Evolutionary conservation across 2,797 vertebrate genomes (phyloP), one percentile per base, ranked within the genome.

Genomic region (Cottoperca gobio): DNA sequence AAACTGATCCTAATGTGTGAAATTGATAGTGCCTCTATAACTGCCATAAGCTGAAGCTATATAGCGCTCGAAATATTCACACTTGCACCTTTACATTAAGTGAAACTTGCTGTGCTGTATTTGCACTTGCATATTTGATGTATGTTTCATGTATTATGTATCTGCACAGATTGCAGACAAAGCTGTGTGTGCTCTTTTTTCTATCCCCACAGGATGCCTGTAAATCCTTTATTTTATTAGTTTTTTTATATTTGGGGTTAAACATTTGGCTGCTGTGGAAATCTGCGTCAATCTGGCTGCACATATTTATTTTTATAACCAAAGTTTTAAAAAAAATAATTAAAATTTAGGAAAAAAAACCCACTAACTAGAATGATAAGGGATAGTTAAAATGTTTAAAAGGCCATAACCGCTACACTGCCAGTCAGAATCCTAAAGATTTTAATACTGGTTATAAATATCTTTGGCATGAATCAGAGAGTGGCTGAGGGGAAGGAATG

Each of bases 141-240:
- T 19, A n/a, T 26, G 21, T 46, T 55, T 67, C 10, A 64, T 65
- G 46, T 23, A 52, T 65, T 40, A 52, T 40, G n/a, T 8, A 49
- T 64, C 42, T 53, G 19, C 12, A 42, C 2, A 26, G 24, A 14
- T 28, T 59, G 11, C 23, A 49, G 26, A 11, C 10, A 24, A 16
- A 39, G 0, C 12, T 58, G 10, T 57, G 58, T 57, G 45, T 64
- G 28, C 12, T 49, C 2, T 37, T 14, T 66, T 37, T 2, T 42
- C 16, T 5, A 6, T 21, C 7, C 17, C 5, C 7, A 46, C n/a
- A 2, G 9, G n/a, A n/a, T n/a, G n/a, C n/a, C n/a, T n/a, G n/a
- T n/a, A n/a, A n/a, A n/a, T n/a, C n/a, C n/a, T n/a, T n/a, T n/a
- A n/a, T n/a, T n/a, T n/a, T n/a, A n/a, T n/a, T n/a, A n/a, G n/a